phyloP scores from a whole-genome alignment of 2,113 vertebrate species.

The Eurypyga helias region DNA sequence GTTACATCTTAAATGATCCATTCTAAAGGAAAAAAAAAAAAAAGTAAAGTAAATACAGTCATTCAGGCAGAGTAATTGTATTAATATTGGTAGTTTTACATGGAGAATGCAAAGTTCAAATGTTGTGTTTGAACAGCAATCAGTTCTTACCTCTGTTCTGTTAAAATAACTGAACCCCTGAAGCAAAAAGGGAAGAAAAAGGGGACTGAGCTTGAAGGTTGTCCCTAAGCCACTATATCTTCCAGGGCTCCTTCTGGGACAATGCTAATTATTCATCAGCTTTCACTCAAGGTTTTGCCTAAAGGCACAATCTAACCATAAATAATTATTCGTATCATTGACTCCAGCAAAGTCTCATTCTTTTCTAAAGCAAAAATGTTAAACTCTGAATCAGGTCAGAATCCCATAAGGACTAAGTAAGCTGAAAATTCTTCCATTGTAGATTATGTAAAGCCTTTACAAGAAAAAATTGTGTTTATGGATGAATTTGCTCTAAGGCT shows the following conservation, averaged over 20 bases:
- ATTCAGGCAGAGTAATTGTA: background rate
- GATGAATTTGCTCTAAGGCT: background rate
- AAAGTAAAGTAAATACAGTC: background rate
- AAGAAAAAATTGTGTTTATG: background rate
- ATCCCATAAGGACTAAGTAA: background rate
- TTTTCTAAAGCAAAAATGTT: background rate
- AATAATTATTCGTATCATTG: background rate
- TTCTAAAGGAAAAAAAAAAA: background rate
- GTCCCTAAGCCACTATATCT: background rate
- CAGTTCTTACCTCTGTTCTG: background rate
- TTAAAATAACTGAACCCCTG: background rate
- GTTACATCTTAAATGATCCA: background rate
- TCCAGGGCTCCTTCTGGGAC: background rate
- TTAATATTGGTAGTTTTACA: background rate
- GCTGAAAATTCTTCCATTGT: background rate
- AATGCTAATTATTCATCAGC: background rate
- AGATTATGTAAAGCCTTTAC: background rate
- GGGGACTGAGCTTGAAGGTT: background rate
- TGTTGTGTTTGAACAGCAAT: background rate
- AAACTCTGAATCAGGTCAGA: background rate
- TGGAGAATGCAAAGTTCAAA: background rate
- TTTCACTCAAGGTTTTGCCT: slow-evolving; percentile 8
- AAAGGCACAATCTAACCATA: background rate
- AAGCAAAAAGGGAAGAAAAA: background rate
- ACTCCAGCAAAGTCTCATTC: background rate